Base-by-base conservation (phyloP, 2,888 invertebrate species). In the Cephus runcator region DNA sequence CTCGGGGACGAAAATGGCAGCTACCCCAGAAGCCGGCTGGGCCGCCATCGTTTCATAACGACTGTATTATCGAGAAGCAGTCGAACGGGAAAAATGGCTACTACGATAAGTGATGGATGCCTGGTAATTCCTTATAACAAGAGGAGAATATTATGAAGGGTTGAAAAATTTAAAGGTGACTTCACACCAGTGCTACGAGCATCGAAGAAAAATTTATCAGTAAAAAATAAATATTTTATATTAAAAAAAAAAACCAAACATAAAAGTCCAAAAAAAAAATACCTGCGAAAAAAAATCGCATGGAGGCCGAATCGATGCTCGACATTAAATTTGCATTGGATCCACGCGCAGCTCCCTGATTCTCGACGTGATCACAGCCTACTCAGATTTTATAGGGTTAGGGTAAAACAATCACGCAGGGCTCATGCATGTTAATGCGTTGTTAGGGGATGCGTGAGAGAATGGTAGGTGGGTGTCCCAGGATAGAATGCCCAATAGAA, bases 391-490 rank as follows among this genome's bases (percentile, higher is more conserved):
- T 82, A 77, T 83, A 80, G 89, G 88, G 87, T 86, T 85, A 87
- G 90, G 88, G 88, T 88, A 90, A 91, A 91, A 91, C 90, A 91
- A 91, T 91, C 91, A 91, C 89, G 89, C 88, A 88, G 89, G 89
- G 88, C 90, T 91, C 91, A 91, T 91, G 91, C 91, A 91, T 91
- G 91, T 91, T 91, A 91, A 91, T 91, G 91, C 89, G 89, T 90
- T 91, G 90, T 90, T 88, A 88, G 87, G 88, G 84, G 86, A 40
- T 84, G 86, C 88, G 87, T 83, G 82, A 74, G 73, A 40, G 78
- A 76, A 77, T 34, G 35, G 79, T 74, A 68, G 40, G 75, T 33
- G 69, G 76, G 33, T 4, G 33, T 11, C 36, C 33, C 85, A 86
- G 87, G 86, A 88, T 89, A 87, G 88, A 87, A 88, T 87, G 88